phyloP scores from a whole-genome alignment of 2,113 vertebrate genomes.

The Nerophis ophidion region DNA sequence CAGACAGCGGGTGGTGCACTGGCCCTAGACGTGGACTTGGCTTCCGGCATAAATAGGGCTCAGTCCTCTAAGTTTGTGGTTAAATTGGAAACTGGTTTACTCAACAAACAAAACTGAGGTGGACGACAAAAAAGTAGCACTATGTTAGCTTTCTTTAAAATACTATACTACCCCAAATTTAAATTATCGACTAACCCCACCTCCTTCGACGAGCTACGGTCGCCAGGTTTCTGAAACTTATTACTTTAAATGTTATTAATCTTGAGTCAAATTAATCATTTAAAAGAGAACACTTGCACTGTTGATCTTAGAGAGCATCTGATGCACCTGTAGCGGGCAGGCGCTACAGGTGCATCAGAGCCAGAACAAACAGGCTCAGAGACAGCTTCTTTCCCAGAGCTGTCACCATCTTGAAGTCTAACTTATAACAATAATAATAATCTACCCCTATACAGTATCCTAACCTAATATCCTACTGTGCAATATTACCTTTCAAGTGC shows the following conservation, averaged over 20 bases:
- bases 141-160: constrained; percentile 1
- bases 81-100: constrained; percentile 15
- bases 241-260: not conserved
- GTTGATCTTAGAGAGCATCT: not conserved
- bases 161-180: constrained; percentile 6
- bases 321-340: too few species aligned
- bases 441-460: too few species aligned
- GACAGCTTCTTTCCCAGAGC: too few species aligned
- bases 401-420: too few species aligned
- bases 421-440: too few species aligned
- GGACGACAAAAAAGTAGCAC: not conserved
- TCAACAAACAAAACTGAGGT: not conserved
- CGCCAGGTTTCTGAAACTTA: not conserved
- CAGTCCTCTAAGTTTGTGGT: constrained; percentile 13
- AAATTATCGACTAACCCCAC: not conserved
- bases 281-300: not conserved
- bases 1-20: constrained; percentile 31
- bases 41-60: constrained; percentile 12
- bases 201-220: not conserved
- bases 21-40: constrained; percentile 27
- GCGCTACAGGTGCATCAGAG: too few species aligned
- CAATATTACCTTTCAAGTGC: too few species aligned
- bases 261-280: constrained; percentile 4
- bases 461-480: too few species aligned
- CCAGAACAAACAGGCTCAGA: too few species aligned